Evolutionary conservation across 2,113 vertebrate species (phyloP).

Genomic region (Leucopternis melanops): DNA sequence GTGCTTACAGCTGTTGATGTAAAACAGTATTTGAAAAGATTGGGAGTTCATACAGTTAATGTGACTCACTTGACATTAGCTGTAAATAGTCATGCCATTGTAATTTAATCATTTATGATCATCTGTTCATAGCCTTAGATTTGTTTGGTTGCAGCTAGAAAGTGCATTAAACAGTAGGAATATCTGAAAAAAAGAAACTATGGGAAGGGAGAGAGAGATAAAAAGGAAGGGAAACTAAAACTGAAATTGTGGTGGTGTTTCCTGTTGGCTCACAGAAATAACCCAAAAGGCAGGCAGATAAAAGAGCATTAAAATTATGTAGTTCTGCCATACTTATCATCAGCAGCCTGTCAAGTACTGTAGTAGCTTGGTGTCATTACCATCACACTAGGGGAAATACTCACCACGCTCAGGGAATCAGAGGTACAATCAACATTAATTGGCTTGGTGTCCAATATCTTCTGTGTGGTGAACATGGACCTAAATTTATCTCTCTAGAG

Average conservation of each 20-base stretch:
- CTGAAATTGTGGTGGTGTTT: background rate
- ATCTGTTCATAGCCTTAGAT: background rate
- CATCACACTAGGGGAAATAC: background rate
- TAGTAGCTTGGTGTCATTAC: background rate
- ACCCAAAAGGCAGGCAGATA: background rate
- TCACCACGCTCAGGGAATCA: too few species aligned
- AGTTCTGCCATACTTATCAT: background rate
- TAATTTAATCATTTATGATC: background rate
- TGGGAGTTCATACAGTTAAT: background rate
- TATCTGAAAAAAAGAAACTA: background rate
- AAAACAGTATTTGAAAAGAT: too few species aligned
- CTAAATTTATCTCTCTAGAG: background rate
- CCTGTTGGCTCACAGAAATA: background rate
- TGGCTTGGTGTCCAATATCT: background rate
- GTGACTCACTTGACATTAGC: background rate
- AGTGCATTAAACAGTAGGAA: background rate
- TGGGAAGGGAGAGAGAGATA: background rate
- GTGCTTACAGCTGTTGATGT: background rate
- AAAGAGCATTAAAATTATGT: background rate
- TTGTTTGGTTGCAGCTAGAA: background rate
- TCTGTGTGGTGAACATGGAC: background rate
- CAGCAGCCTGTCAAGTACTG: background rate
- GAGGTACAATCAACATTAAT: accelerated
- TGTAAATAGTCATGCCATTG: background rate
- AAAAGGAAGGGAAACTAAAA: background rate